These are phyloP conservation scores for Xiphophorus couchianus DNA, from an alignment of 2,113 vertebrate genomes.

Conservation along the genomic window DNA sequence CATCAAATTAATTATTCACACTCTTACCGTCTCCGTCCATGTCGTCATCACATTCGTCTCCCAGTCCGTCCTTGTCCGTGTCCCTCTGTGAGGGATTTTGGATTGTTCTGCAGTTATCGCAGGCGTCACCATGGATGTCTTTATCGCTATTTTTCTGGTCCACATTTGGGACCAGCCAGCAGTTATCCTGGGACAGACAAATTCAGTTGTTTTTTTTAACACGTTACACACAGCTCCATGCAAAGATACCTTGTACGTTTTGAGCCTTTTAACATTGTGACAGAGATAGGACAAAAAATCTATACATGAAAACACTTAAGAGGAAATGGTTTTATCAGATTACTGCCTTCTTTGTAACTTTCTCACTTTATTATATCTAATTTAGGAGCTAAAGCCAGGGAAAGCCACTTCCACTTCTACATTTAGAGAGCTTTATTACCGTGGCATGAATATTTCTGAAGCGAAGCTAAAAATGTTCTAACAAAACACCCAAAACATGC, in stretches of 20 bases:
- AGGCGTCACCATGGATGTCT: constrained; percentile 92
- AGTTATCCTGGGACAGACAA: constrained; percentile 88
- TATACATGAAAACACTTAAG: too few relatives aligned
- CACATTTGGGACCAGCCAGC: constrained; percentile 88
- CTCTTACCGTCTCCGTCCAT: constrained; percentile 93
- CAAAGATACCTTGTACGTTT: too few relatives aligned
- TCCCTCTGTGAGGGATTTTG: constrained; percentile 93
- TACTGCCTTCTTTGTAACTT: too few relatives aligned
- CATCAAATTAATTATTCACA: neutral
- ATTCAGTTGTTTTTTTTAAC: neutral
- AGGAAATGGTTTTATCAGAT: too few relatives aligned
- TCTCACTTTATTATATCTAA: too few relatives aligned
- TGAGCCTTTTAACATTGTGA: too few relatives aligned
- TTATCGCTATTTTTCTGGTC: constrained; percentile 93
- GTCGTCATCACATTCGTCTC: constrained; percentile 95
- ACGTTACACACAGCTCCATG: too few relatives aligned
- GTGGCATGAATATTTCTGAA: neutral
- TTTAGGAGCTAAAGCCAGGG: too few relatives aligned
- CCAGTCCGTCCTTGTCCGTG: constrained; percentile 90
- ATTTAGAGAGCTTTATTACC: too few relatives aligned
- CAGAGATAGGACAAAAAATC: too few relatives aligned
- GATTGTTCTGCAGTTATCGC: constrained; percentile 89
- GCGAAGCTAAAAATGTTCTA: neutral
- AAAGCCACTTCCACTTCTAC: too few relatives aligned
- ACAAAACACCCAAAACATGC: neutral